These are phyloP conservation scores for Globicephala melas DNA, from an alignment of 2,113 vertebrate genomes.

Conservation along the genomic window DNA sequence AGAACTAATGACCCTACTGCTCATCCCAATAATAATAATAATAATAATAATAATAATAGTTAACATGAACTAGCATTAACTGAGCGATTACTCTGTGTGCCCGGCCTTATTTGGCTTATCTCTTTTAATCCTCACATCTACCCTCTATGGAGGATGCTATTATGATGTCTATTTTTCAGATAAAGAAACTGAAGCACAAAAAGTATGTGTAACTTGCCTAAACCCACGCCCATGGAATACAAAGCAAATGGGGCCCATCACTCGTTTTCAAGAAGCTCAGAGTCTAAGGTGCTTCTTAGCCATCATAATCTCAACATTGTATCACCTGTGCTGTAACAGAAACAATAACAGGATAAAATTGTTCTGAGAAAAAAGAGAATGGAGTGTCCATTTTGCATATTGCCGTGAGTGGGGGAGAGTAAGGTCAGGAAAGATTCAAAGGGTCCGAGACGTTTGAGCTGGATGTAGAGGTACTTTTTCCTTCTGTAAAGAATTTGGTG, in stretches of 20 bases:
- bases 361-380: neutral
- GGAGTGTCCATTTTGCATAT: neutral
- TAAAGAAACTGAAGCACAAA: neutral
- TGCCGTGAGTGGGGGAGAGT: neutral
- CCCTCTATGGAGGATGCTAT: neutral
- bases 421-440: neutral
- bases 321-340: neutral
- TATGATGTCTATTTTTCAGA: neutral
- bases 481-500: neutral
- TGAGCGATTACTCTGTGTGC: neutral
- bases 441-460: neutral
- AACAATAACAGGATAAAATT: neutral
- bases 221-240: neutral
- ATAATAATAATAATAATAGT: neutral
- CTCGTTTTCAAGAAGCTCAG: neutral
- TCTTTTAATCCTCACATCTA: neutral
- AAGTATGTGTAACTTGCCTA: neutral
- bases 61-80: neutral
- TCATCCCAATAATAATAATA: neutral
- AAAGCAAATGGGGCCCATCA: neutral
- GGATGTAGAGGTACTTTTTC: neutral
- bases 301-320: no score
- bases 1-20: neutral
- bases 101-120: neutral
- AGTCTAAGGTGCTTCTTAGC: neutral